Evolutionary conservation across 2,113 vertebrate species (phyloP).

Genomic region (Oncorhynchus nerka): DNA sequence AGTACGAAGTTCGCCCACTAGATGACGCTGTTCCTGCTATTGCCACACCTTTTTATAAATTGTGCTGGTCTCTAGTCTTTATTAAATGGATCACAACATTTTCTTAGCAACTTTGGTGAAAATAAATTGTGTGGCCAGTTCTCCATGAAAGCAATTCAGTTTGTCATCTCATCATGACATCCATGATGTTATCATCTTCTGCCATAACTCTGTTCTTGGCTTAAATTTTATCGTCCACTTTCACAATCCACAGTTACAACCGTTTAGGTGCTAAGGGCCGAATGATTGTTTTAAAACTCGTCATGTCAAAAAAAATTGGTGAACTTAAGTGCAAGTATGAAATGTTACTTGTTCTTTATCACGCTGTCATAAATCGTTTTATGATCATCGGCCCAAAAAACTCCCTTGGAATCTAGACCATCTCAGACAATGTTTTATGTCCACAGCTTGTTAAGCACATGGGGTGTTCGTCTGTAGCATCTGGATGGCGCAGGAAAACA

Average conservation of each 20-base stretch:
- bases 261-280: conserved; percentile 54
- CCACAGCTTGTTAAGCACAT: conserved; percentile 80
- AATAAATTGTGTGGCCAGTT: too few relatives aligned
- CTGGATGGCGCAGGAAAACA: conserved; percentile 73
- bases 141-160: too few relatives aligned
- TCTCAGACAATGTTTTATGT: conserved; percentile 76
- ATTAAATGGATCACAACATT: too few relatives aligned
- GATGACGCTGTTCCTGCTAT: too few relatives aligned
- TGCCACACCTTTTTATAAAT: too few relatives aligned
- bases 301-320: conserved; percentile 1
- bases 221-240: conserved; percentile 65
- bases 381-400: conserved; percentile 63
- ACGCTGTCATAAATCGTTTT: conserved; percentile 66
- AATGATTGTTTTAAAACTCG: conserved; percentile 63
- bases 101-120: too few relatives aligned
- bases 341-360: conserved; percentile 66
- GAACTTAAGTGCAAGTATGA: conserved; percentile 62
- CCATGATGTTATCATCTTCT: conserved; percentile 65
- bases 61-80: too few relatives aligned
- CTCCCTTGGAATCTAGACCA: conserved; percentile 64
- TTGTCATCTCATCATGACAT: conserved; percentile 24
- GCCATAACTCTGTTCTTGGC: conserved; percentile 55
- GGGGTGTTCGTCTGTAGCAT: conserved; percentile 72
- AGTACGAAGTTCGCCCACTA: too few relatives aligned
- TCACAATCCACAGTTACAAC: conserved; percentile 62